phyloP scores from a whole-genome alignment of 2,113 vertebrate genomes.

The Crotophaga sulcirostris region DNA sequence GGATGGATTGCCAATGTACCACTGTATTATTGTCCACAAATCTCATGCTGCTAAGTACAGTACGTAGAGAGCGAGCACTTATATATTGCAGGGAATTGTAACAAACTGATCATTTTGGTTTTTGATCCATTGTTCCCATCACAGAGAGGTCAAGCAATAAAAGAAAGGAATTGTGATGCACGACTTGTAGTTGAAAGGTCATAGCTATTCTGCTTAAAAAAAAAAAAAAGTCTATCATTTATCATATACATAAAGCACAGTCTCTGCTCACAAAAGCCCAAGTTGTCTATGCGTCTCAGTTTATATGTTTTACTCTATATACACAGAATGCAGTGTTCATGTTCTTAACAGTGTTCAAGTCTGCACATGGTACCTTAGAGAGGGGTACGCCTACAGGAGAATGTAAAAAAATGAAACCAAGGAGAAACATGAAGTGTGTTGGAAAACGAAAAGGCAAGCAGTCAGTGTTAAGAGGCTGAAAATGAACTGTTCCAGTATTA shows the following conservation, averaged over 20 bases:
- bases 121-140: slow-evolving; percentile 78
- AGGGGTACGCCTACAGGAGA: slow-evolving; percentile 68
- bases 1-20: slow-evolving; percentile 92
- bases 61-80: slow-evolving; percentile 90
- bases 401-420: slow-evolving; percentile 14
- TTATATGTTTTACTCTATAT: slow-evolving; percentile 75
- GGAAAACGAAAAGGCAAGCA: slow-evolving; percentile 62
- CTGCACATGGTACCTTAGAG: slow-evolving; percentile 65
- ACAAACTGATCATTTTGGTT: slow-evolving; percentile 77
- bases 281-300: slow-evolving; percentile 70
- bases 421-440: slow-evolving; percentile 41
- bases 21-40: slow-evolving; percentile 90
- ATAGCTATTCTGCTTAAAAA: slow-evolving; percentile 58
- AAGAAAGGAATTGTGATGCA: slow-evolving; percentile 70
- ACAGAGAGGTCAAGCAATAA: slow-evolving; percentile 75
- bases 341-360: slow-evolving; percentile 77
- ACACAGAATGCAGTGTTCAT: slow-evolving; percentile 75
- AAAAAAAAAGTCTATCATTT: slow-evolving; percentile 58
- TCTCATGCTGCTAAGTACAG: slow-evolving; percentile 99
- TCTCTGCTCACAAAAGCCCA: slow-evolving; percentile 73
- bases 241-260: slow-evolving; percentile 68
- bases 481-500: slow-evolving; percentile 72
- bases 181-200: slow-evolving; percentile 66
- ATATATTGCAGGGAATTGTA: slow-evolving; percentile 89
- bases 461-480: slow-evolving; percentile 69